phyloP scores from a whole-genome alignment of 2,888 invertebrate genomes.

The Melolontha melolontha region DNA sequence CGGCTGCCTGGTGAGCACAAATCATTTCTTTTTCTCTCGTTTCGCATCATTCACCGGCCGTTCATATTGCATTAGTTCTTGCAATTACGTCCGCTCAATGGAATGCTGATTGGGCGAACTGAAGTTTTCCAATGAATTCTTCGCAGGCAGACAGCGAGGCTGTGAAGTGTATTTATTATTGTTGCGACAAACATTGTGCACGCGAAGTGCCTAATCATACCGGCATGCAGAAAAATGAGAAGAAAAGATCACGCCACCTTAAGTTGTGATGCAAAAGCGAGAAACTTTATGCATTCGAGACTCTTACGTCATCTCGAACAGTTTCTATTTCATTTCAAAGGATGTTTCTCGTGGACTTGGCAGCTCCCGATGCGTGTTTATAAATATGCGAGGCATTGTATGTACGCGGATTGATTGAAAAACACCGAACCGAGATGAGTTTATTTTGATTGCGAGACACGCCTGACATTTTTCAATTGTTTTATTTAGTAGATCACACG shows the following conservation, averaged over 20 bases:
- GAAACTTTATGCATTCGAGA: neutral
- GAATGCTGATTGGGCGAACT: conserved; percentile 32
- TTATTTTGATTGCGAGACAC: too few relatives aligned
- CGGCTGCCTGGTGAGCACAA: too few relatives aligned
- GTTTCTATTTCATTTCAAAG: conserved; percentile 28
- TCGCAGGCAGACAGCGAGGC: conserved; percentile 22
- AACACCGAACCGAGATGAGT: too few relatives aligned
- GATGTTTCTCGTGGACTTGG: conserved; percentile 23
- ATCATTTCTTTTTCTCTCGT: conserved; percentile 4
- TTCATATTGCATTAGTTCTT: conserved; percentile 26
- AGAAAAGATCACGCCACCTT: neutral
- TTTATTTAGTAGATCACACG: too few relatives aligned
- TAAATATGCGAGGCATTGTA: neutral
- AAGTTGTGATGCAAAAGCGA: conserved; percentile 1
- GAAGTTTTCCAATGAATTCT: conserved; percentile 23
- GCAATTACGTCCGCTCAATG: conserved; percentile 24
- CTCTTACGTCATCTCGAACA: conserved; percentile 22
- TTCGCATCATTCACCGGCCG: conserved; percentile 15
- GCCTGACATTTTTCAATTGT: too few relatives aligned
- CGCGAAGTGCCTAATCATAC: conserved; percentile 16
- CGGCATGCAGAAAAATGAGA: neutral
- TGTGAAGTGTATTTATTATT: conserved; percentile 26
- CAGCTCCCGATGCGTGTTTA: conserved; percentile 19
- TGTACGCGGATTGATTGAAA: too few relatives aligned
- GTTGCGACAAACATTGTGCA: conserved; percentile 13